These are phyloP conservation scores for Aphrophora alni DNA, from an alignment of 2,888 invertebrate genomes.

Conservation along the genomic window DNA sequence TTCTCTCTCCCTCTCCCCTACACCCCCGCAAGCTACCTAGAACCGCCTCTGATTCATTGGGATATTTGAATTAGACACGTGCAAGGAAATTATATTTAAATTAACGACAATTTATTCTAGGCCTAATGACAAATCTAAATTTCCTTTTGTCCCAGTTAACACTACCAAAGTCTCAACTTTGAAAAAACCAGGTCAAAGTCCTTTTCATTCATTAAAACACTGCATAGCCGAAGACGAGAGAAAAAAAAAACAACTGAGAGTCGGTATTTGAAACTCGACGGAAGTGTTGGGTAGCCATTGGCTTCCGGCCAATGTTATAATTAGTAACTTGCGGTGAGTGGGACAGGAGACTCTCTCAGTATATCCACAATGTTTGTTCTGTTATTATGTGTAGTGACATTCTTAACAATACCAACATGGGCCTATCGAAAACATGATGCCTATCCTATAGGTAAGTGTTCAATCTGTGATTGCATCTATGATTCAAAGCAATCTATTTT, in stretches of 20 bases:
- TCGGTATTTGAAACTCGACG: neutral
- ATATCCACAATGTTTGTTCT: neutral
- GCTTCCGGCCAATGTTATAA: neutral
- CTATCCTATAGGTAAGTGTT: neutral
- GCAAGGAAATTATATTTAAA: too few relatives aligned
- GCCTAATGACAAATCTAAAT: too few relatives aligned
- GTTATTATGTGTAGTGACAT: neutral
- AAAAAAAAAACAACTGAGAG: neutral
- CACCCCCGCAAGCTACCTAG: too few relatives aligned
- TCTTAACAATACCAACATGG: neutral
- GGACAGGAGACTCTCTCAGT: neutral
- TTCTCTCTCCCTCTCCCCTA: too few relatives aligned
- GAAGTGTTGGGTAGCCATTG: neutral
- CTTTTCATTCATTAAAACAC: neutral
- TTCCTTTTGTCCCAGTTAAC: too few relatives aligned
- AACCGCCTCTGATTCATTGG: too few relatives aligned
- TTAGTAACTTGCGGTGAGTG: neutral
- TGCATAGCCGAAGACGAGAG: neutral
- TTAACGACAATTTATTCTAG: too few relatives aligned
- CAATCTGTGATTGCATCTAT: neutral
- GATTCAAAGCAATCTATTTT: too few relatives aligned
- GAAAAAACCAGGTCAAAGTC: neutral
- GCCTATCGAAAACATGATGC: neutral
- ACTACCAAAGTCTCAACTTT: too few relatives aligned
- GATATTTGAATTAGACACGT: too few relatives aligned